Evolutionary conservation across 2,113 vertebrate genomes (phyloP), one percentile per base, ranked within the genome.

Genomic region (Reinhardtius hippoglossoides): DNA sequence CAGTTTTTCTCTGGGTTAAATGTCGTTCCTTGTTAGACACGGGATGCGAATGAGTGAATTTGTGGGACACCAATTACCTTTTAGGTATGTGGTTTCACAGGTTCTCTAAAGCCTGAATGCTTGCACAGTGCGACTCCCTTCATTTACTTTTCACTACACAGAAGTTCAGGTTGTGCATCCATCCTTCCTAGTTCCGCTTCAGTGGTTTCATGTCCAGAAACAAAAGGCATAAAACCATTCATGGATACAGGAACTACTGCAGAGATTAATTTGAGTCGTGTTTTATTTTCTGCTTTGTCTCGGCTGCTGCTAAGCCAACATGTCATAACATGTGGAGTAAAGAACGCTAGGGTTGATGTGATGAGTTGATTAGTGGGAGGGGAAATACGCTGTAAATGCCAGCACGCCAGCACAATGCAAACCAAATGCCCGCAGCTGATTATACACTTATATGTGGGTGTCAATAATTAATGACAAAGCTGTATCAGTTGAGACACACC

Each of bases 81-180:
- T 76, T 69, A 50, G 76, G 79, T 83, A 84, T 84, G 87, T 80
- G 31, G 79, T 24, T 64, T 56, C 65, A 31, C 81, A 69, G 48
- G 84, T 83, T 89, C 58, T 26, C 60, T 76, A 12, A 71, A 44
- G 23, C 59, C 67, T 20, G 20, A 74, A 55, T 40, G 31, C 1
- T 9, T 73, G 24, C 21, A 16, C 23, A 3, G 27, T 31, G 23
- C 55, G 27, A 62, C 67, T 79, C n/a, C 83, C 12, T 18, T 56
- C n/a, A 65, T 71, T 1, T 58, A 71, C 78, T 62, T 59, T 65
- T 48, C 16, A 26, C 27, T 2, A 64, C 16, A 4, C 23, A 14
- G 67, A 72, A 80, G 76, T 84, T 74, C 55, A 57, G 3, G 1
- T 27, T 23, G 21, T 68, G 42, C n/a, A 12, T 67, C 27, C 50